Base-by-base conservation (phyloP, 2,888 invertebrate genomes). In the Amphimallon solstitiale region DNA sequence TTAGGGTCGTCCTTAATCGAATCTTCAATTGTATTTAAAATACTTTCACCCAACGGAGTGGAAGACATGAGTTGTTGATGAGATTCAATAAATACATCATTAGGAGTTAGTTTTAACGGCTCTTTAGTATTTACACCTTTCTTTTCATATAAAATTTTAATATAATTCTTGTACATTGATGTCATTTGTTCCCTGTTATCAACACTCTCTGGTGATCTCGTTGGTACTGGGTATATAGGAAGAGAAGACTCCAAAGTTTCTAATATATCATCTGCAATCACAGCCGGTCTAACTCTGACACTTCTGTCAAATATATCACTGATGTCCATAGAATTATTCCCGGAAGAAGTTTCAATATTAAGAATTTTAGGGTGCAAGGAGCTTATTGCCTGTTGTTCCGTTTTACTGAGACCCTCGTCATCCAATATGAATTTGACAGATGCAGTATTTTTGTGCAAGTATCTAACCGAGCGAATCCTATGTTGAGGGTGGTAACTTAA, bases 401-500 rank as follows among this genome's bases (percentile, higher is more conserved):
- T 73, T 77, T 85, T 87, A 1, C 83, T 82, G 15, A 90, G 78
- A 0, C 83, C 79, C 23, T 81, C 72, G 69, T 82, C 82, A 76
- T 90, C 88, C 35, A 90, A 77, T 46, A 87, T 77, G 77, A 89
- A 89, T 80, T 85, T 75, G 9, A 79, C 70, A 1, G 78, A 83
- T 6, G 83, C 81, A 10, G 86, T 83, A 70, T 86, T 85, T 65
- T 84, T 84, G 76, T 88, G 86, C 48, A 90, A 79, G 79, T 86
- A 86, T 71, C 84, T 83, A 1, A 86, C 83, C 0, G 86, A 84
- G 1, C 84, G 79, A 63, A 81, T 72, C 37, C 89, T 84, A 77
- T 90, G 89, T 43, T 86, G 84, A 0, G 86, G 85, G 79, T 89
- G 87, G 77, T 85, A 89, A 61, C 85, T 84, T 14, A 90, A 74